Percentiles rank a stretch among this genome's conserved stretches.
Conservation (phyloP, 2,888 invertebrate species). For the Blastobasis adustella region DNA sequence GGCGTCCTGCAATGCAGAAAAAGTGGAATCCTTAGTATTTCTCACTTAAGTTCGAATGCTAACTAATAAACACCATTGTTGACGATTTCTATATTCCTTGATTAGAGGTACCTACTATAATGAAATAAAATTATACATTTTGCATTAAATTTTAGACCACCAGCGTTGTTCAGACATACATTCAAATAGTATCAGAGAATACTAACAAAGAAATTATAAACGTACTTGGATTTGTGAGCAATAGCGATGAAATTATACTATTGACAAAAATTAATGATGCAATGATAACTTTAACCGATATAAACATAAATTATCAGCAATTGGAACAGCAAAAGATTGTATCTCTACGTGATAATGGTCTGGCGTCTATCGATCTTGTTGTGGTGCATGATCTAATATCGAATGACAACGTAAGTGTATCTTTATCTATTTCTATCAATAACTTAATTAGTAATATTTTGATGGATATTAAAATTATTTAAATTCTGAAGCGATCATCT, state of each 20-base stretch:
- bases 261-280: slow-evolving; percentile 13
- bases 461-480: no score
- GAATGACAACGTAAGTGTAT: slow-evolving; percentile 23
- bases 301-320: slow-evolving; percentile 13
- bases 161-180: slow-evolving; percentile 15
- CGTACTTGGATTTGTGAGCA: slow-evolving; percentile 18
- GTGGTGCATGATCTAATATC: slow-evolving; percentile 15
- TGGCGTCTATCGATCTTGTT: slow-evolving; percentile 17
- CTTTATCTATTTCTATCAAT: no score
- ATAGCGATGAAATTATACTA: slow-evolving; percentile 3
- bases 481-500: no score
- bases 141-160: slow-evolving; percentile 16
- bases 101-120: neutral
- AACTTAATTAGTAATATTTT: no score
- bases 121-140: neutral
- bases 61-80: neutral
- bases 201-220: slow-evolving; percentile 18
- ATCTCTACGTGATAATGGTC: slow-evolving; percentile 3
- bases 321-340: slow-evolving; percentile 7
- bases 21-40: neutral
- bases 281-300: slow-evolving; percentile 10
- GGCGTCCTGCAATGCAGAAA: neutral
- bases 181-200: slow-evolving; percentile 32
- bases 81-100: neutral
- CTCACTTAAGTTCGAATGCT: neutral